A percentile compares a stretch with the other conserved stretches of the same genome.
Conservation (phyloP, 2,888 invertebrate species). For the Orthosia gracilis region DNA sequence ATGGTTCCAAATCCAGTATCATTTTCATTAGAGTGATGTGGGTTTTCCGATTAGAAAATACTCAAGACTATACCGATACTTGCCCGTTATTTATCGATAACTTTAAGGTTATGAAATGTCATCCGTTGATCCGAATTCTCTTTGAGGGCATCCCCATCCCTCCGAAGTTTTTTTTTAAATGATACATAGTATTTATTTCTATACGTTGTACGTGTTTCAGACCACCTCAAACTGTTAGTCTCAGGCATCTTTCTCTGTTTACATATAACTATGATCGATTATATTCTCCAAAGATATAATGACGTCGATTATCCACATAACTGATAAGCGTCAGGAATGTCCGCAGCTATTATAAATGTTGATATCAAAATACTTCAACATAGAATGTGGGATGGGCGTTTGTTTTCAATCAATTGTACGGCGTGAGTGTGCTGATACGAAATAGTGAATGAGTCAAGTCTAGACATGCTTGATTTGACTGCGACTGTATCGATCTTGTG, state of each 20-base stretch:
- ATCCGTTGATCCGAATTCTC: neutral
- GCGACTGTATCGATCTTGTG: conserved; percentile 1
- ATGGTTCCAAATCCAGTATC: neutral
- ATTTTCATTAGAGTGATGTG: neutral
- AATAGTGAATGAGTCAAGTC: neutral
- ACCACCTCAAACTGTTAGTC: neutral
- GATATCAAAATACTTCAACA: conserved; percentile 32
- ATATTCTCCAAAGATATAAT: conserved; percentile 17
- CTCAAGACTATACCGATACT: neutral
- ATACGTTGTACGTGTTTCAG: neutral
- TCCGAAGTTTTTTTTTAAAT: neutral
- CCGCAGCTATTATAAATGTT: neutral
- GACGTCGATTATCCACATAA: conserved; percentile 35
- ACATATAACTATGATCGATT: conserved; percentile 5
- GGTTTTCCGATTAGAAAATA: neutral
- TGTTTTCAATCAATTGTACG: conserved; percentile 19
- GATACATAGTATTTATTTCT: neutral
- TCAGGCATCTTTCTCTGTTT: conserved; percentile 6
- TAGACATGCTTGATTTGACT: neutral
- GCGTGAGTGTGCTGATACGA: conserved; percentile 6
- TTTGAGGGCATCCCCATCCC: neutral
- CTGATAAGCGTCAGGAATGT: conserved; percentile 40
- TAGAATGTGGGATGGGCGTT: conserved; percentile 21
- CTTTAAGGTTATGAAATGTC: neutral
- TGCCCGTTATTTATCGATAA: conserved; percentile 23